phyloP scores from a whole-genome alignment of 92 coral and sea anemone species.

The Chrysogorgia sp. region DNA sequence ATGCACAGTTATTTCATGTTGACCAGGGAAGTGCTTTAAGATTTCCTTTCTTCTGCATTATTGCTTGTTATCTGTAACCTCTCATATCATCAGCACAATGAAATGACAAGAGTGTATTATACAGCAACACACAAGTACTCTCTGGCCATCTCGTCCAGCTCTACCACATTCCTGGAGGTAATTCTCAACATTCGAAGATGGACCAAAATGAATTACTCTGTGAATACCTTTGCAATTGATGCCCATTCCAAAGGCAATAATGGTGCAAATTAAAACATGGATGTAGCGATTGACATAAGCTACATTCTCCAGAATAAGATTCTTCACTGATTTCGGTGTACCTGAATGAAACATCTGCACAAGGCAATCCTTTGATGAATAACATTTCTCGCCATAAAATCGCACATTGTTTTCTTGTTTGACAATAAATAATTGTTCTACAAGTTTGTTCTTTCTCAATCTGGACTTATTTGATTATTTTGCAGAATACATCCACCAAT shows the following conservation, averaged over 20 bases:
- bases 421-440: slow-evolving; percentile 17
- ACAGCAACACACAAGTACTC: slow-evolving; percentile 7
- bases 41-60: slow-evolving; percentile 10
- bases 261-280: slow-evolving; percentile 16
- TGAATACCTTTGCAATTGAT: slow-evolving; percentile 17
- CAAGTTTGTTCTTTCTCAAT: not conserved
- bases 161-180: slow-evolving; percentile 10
- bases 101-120: not conserved
- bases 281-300: slow-evolving; percentile 2
- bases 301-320: slow-evolving; percentile 9
- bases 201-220: slow-evolving; percentile 22
- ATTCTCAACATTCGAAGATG: slow-evolving; percentile 19
- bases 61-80: not conserved
- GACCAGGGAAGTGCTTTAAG: slow-evolving; percentile 9
- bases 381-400: slow-evolving; percentile 5
- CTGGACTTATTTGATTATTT: not conserved
- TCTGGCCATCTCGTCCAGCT: slow-evolving; percentile 24
- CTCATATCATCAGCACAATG: slow-evolving; percentile 16
- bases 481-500: not conserved
- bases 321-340: slow-evolving; percentile 1
- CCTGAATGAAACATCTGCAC: slow-evolving; percentile 27
- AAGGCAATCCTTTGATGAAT: slow-evolving; percentile 13
- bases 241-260: slow-evolving; percentile 26
- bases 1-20: not conserved
- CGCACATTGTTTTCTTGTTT: slow-evolving; percentile 18